Evolutionary conservation across 2,113 vertebrate species (phyloP).

Genomic region (Prinia subflava): DNA sequence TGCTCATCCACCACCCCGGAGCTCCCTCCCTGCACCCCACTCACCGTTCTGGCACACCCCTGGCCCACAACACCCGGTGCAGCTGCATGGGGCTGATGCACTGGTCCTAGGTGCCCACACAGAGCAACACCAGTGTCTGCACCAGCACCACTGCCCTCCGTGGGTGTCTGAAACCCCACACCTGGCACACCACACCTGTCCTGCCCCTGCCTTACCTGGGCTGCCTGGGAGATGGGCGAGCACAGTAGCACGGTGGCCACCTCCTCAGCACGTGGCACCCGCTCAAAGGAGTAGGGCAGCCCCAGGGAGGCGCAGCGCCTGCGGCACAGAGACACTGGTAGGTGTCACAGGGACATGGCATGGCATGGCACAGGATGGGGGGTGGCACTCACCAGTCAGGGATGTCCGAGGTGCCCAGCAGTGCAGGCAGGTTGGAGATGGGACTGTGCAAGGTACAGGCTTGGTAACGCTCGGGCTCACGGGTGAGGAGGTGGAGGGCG

Average conservation of each 20-base stretch:
- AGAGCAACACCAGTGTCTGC: slow-evolving; percentile 74
- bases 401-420: slow-evolving; percentile 84
- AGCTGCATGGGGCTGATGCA: slow-evolving; percentile 82
- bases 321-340: rapidly evolving
- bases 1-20: not conserved
- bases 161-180: not conserved
- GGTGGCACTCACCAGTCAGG: slow-evolving; percentile 78
- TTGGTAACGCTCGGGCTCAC: slow-evolving; percentile 76
- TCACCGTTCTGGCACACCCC: slow-evolving; percentile 71
- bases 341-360: rapidly evolving
- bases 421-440: slow-evolving; percentile 77
- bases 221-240: slow-evolving; percentile 76
- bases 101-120: slow-evolving; percentile 77
- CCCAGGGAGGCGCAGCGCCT: slow-evolving; percentile 81
- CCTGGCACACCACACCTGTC: not conserved
- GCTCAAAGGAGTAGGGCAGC: slow-evolving; percentile 75
- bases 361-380: rapidly evolving
- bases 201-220: slow-evolving; percentile 56
- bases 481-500: slow-evolving; percentile 78
- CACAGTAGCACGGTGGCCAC: slow-evolving; percentile 76
- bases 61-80: slow-evolving; percentile 78
- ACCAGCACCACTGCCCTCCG: slow-evolving; percentile 51
- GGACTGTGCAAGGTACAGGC: slow-evolving; percentile 81
- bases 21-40: not conserved
- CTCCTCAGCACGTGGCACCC: slow-evolving; percentile 70